phyloP scores from a whole-genome alignment of 2,797 vertebrate species.

The Rhinichthys osculus region DNA sequence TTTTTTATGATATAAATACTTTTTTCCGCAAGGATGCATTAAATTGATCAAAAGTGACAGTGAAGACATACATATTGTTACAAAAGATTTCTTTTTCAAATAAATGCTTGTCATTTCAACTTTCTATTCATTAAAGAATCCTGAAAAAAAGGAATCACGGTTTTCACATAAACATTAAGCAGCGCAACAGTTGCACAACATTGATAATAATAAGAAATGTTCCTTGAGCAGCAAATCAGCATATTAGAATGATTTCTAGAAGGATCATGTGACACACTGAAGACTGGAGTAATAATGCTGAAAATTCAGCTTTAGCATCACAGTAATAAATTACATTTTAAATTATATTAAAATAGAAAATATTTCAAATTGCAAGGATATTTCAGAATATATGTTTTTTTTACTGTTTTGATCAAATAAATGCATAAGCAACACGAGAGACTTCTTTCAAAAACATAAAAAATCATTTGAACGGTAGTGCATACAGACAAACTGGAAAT shows the following conservation, averaged over 20 bases:
- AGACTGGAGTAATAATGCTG: not conserved
- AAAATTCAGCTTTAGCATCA: not conserved
- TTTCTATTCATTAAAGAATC: not conserved
- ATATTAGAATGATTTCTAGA: not conserved
- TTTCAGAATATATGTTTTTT: not conserved
- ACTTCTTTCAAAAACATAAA: not conserved
- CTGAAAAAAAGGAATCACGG: not conserved
- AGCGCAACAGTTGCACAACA: not conserved
- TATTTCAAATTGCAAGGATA: not conserved
- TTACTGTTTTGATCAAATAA: not conserved
- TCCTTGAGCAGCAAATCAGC: not conserved
- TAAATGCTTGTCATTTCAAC: not conserved
- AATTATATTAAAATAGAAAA: not conserved
- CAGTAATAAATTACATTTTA: not conserved
- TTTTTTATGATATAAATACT: no score
- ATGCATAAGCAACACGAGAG: not conserved
- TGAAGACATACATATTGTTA: not conserved
- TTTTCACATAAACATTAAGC: not conserved
- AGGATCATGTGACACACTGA: not conserved
- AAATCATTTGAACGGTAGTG: not conserved
- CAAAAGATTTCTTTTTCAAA: not conserved
- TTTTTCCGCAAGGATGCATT: not conserved
- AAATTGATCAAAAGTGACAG: not conserved
- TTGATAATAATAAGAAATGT: not conserved
- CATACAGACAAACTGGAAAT: not conserved